phyloP scores from a whole-genome alignment of 2,797 vertebrate species.

The Ciconia nigra region DNA sequence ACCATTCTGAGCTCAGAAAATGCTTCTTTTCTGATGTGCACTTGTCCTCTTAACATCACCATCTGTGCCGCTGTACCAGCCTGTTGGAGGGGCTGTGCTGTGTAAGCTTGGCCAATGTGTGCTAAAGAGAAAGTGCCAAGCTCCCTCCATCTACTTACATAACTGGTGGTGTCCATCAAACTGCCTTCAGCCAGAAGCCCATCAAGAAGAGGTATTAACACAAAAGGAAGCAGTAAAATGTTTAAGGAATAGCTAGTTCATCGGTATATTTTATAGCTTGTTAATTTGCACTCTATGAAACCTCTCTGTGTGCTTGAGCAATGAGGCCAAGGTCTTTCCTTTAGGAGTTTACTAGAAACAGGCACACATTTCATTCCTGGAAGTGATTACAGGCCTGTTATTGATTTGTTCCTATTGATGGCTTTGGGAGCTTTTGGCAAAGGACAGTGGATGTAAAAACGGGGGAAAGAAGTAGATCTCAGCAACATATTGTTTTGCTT shows the following conservation, averaged over 20 bases:
- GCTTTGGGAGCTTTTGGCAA: neutral
- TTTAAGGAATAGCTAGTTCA: neutral
- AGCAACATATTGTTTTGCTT: neutral
- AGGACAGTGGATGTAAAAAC: neutral
- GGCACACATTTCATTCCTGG: neutral
- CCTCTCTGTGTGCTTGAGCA: neutral
- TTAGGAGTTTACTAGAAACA: neutral
- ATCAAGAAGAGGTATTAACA: neutral
- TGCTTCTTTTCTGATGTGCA: neutral
- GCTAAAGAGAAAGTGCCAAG: neutral
- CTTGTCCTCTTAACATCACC: neutral
- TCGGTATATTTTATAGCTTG: neutral
- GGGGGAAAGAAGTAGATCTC: neutral
- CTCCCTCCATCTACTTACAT: neutral
- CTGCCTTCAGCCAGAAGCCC: neutral
- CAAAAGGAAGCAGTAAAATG: neutral
- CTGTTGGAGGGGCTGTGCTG: neutral
- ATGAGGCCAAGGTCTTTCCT: neutral
- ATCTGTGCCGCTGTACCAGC: neutral
- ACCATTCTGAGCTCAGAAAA: neutral
- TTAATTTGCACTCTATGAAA: neutral
- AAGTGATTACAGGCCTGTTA: neutral
- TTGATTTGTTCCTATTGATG: neutral
- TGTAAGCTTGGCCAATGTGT: rapidly evolving
- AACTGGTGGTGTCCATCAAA: neutral